Percentiles rank a stretch among this genome's conserved stretches.
These are phyloP conservation scores for Chascanopsetta lugubris DNA, from an alignment of 2,113 vertebrate genomes.

Conservation along the genomic window DNA sequence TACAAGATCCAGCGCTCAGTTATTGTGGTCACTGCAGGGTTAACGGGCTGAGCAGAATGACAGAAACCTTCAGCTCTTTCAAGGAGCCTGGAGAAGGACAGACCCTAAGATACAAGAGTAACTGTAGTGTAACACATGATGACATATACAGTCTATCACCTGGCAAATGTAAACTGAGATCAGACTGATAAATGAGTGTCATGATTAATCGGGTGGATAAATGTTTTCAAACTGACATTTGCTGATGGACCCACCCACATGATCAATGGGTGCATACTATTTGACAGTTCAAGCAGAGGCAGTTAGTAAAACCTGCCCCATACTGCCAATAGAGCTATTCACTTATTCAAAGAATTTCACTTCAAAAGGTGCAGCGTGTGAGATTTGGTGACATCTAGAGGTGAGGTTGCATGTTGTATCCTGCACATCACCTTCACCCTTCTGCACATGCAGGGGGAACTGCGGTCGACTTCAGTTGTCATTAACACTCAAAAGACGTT, in stretches of 20 bases:
- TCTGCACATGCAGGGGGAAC: too few species aligned
- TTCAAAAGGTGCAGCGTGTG: background rate
- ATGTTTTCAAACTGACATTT: background rate
- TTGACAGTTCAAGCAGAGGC: constrained; percentile 31
- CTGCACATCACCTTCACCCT: too few species aligned
- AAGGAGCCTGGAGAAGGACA: too few species aligned
- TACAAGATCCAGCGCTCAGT: constrained; percentile 17
- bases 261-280: constrained; percentile 1
- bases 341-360: constrained; percentile 34
- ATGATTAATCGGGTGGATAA: constrained; percentile 15
- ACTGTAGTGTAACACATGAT: background rate
- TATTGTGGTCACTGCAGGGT: constrained; percentile 41
- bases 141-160: background rate
- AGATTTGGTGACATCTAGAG: too few species aligned
- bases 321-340: constrained; percentile 11
- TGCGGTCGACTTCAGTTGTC: too few species aligned
- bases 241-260: constrained; percentile 10
- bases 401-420: too few species aligned
- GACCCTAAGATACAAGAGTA: background rate
- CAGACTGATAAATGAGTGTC: background rate
- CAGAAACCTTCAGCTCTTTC: constrained; percentile 19
- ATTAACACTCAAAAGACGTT: too few species aligned
- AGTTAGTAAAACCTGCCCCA: constrained; percentile 38
- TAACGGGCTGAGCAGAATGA: constrained; percentile 25
- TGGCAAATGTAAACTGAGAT: constrained; percentile 6